Percentiles rank a stretch among this genome's conserved stretches.
phyloP scores from a whole-genome alignment of 23 tunicate species.

The Ciona savignyi region DNA sequence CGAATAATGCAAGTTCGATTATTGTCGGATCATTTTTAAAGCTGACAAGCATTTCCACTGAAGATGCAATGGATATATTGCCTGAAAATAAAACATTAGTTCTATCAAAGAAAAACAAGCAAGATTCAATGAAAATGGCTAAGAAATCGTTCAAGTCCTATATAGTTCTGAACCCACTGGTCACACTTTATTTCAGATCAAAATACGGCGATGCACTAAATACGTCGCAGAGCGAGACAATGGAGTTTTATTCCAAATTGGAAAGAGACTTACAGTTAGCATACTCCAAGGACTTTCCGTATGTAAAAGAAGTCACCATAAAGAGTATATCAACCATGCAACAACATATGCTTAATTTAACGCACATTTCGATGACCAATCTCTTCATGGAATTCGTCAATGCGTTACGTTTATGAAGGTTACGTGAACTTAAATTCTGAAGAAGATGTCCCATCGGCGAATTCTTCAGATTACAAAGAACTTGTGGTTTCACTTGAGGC shows the following conservation, averaged over 20 bases:
- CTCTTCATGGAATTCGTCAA: too few species aligned
- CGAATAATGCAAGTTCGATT: not conserved
- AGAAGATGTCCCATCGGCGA: not conserved
- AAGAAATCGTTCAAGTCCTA: not conserved
- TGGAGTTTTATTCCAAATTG: not conserved
- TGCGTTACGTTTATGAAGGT: not conserved
- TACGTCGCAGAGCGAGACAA: not conserved
- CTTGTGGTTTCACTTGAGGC: not conserved
- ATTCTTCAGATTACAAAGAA: not conserved
- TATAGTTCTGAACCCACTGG: not conserved
- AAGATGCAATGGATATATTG: not conserved
- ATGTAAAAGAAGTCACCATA: not conserved
- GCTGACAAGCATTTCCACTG: not conserved
- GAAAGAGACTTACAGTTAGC: not conserved
- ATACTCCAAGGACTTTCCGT: not conserved
- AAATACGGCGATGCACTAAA: not conserved
- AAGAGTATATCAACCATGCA: not conserved
- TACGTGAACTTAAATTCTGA: not conserved
- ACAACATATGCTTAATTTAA: not conserved
- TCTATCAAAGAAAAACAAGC: not conserved
- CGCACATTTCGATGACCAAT: too few species aligned
- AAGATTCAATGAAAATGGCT: not conserved
- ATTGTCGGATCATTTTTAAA: too few species aligned
- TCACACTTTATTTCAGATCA: not conserved
- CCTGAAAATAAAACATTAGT: not conserved